Evolutionary conservation across 2,113 vertebrate species (phyloP).

Genomic region (Jacana jacana): DNA sequence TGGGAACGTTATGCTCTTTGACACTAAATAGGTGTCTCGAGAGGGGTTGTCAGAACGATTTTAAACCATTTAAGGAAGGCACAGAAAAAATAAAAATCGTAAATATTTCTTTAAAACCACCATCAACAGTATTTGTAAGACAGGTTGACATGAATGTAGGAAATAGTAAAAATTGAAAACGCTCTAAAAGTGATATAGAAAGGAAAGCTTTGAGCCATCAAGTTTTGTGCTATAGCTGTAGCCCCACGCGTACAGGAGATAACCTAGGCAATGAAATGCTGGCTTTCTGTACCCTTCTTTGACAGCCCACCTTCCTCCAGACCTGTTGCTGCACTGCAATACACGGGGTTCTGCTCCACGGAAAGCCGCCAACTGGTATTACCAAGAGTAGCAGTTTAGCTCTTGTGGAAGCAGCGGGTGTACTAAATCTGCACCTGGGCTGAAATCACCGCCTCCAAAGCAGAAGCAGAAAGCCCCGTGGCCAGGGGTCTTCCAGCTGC

Average conservation of each 20-base stretch:
- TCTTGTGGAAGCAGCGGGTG: not conserved
- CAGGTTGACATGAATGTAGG: not conserved
- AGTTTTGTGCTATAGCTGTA: not conserved
- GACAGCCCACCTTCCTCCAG: not conserved
- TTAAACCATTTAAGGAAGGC: constrained; percentile 38
- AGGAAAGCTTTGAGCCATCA: not conserved
- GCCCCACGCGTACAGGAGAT: not conserved
- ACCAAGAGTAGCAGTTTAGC: not conserved
- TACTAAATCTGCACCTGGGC: not conserved
- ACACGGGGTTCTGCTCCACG: accelerated
- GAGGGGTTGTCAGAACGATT: constrained; percentile 60
- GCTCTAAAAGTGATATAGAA: not conserved
- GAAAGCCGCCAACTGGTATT: not conserved
- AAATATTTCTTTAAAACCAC: constrained; percentile 23
- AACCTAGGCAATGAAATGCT: not conserved
- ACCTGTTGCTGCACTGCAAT: not conserved
- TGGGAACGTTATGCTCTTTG: constrained; percentile 73
- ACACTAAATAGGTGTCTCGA: constrained; percentile 61
- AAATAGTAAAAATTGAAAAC: not conserved
- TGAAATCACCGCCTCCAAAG: not conserved
- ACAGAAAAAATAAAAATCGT: not conserved
- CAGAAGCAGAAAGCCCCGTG: not conserved
- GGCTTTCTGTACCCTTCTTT: not conserved
- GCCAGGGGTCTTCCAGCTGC: not conserved
- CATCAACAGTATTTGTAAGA: not conserved